Evolutionary conservation across 2,797 vertebrate genomes (phyloP), one percentile per base, ranked within the genome.

Genomic region (Graptemys geographica): DNA sequence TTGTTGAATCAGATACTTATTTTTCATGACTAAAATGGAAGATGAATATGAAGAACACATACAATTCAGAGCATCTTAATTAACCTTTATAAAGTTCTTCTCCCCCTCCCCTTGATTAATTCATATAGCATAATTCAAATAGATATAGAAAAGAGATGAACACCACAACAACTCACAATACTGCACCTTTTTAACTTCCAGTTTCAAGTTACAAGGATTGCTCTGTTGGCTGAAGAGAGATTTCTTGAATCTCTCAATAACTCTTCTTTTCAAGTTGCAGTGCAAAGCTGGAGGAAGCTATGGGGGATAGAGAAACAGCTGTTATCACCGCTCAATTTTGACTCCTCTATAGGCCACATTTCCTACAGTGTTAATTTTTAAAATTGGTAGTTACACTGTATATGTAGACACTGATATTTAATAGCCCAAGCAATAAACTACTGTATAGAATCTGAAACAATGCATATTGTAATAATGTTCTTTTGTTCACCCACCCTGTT

Each of bases 201-300:
- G 98, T 95, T 99, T 99, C 94, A 99, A 97, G 94, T 98, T 97
- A 97, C 97, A 98, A 0, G 99, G 98, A 92, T 98, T 98, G 69
- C 98, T 99, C 85, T 98, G 98, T 13, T 95, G 93, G 85, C 98
- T 98, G 97, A 99, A 99, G 44, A 99, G 98, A n/a, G 98, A 99
- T 96, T 99, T 99, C 97, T 99, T 99, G 96, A 99, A 99, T 95
- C 98, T 98, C 84, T 99, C 99, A 52, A 99, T 85, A 7, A 98
- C 93, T 83, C 98, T 98, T 65, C 99, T 98, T 97, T 98, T 98
- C 95, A 98, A 94, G 97, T 97, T 98, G 96, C 98, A 98, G 69
- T 98, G 98, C 56, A 98, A 97, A 95, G 98, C 96, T 23, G 99
- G 99, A 92, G 99, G 99, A 97, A 99, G 99, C 99, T 99, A 97